These are phyloP conservation scores for Lobophora halterata DNA, from an alignment of 2,888 invertebrate species.

Conservation along the genomic window DNA sequence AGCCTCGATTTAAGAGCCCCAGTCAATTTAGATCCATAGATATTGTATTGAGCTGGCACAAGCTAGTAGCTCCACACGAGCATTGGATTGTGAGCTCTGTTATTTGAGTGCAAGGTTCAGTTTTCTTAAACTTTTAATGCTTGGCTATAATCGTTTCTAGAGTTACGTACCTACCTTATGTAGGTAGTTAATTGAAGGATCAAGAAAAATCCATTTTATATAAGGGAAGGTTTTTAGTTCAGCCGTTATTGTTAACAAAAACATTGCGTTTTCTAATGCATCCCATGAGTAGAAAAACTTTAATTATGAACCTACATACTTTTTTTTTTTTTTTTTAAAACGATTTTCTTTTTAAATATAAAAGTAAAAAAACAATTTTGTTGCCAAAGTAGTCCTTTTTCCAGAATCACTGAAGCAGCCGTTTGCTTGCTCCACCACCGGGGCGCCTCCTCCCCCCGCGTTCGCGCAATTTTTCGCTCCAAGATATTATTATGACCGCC, in stretches of 20 bases:
- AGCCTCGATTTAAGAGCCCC: conserved; percentile 40
- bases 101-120: conserved; percentile 8
- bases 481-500: conserved; percentile 72
- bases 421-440: conserved; percentile 17
- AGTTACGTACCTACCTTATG: too few species aligned
- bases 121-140: conserved; percentile 4
- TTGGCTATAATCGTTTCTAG: conserved; percentile 2
- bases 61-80: conserved; percentile 10
- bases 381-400: too few species aligned
- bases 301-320: too few species aligned
- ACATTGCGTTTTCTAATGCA: too few species aligned
- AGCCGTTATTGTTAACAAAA: too few species aligned
- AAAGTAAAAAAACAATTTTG: too few species aligned
- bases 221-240: too few species aligned
- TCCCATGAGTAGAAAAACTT: too few species aligned
- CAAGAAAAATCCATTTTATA: conserved; percentile 19
- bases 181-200: too few species aligned
- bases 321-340: too few species aligned
- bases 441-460: conserved; percentile 37
- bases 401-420: conserved; percentile 21
- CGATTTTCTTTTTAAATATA: too few species aligned
- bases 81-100: conserved; percentile 11
- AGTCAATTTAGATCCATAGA: conserved; percentile 48
- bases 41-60: conserved; percentile 29
- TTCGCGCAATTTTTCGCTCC: conserved; percentile 63